Evolutionary conservation across 2,113 vertebrate species (phyloP).

Genomic region (Climacteris rufus): DNA sequence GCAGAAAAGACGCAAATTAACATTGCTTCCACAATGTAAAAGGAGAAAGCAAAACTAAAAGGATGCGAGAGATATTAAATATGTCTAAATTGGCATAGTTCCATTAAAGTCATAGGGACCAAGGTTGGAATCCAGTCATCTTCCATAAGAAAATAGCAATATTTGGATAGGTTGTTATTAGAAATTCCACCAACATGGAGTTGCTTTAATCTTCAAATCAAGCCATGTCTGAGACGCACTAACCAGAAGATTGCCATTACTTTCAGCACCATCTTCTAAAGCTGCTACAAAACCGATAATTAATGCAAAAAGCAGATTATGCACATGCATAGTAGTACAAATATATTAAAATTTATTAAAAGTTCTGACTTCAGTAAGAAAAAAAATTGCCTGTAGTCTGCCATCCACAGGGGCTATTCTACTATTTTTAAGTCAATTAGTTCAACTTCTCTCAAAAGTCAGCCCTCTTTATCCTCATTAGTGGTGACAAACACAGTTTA

Average conservation of each 20-base stretch:
- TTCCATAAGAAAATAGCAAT: not conserved
- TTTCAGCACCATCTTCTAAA: constrained; percentile 7
- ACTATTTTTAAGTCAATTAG: constrained; percentile 67
- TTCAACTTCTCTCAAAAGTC: constrained; percentile 25
- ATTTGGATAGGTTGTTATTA: not conserved
- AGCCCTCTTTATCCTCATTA: constrained; percentile 38
- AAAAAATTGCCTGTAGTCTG: constrained; percentile 19
- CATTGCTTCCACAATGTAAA: not conserved
- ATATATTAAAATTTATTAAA: constrained; percentile 31
- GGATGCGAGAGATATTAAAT: not conserved
- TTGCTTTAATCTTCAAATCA: constrained; percentile 19
- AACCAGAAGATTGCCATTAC: constrained; percentile 1
- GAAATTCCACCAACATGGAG: not conserved
- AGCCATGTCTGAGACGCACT: not conserved
- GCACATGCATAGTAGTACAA: not conserved
- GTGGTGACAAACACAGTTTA: constrained; percentile 51
- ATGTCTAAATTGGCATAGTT: not conserved
- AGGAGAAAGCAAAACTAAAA: not conserved
- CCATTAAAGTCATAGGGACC: not conserved
- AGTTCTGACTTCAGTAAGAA: constrained; percentile 29
- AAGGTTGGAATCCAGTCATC: not conserved
- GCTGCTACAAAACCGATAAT: not conserved
- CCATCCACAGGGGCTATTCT: constrained; percentile 23
- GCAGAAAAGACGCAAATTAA: not conserved
- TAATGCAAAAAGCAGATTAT: constrained; percentile 10